phyloP scores from a whole-genome alignment of 2,113 vertebrate genomes.

The Daubentonia madagascariensis region DNA sequence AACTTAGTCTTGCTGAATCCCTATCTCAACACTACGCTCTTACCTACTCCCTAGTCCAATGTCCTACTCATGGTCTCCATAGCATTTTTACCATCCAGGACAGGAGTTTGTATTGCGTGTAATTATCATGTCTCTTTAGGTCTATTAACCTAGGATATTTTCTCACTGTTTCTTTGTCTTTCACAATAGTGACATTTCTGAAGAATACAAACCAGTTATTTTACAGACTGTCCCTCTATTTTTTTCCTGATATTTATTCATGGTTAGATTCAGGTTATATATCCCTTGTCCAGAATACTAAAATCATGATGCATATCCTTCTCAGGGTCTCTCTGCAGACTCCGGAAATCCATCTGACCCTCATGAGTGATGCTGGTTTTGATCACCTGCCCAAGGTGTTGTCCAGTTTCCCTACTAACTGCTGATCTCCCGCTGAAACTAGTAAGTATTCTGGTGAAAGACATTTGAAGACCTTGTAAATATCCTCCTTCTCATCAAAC shows the following conservation, averaged over 20 bases:
- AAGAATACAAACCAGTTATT: neutral
- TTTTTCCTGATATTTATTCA: neutral
- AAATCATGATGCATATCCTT: neutral
- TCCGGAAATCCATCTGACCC: neutral
- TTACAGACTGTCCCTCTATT: neutral
- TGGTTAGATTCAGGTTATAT: neutral
- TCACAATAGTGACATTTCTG: neutral
- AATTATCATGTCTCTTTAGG: neutral
- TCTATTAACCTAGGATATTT: too few relatives aligned
- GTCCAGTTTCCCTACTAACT: neutral
- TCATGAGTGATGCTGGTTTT: neutral
- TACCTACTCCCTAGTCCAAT: neutral
- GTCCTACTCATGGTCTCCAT: accelerated
- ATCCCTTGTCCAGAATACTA: neutral
- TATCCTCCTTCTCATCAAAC: neutral
- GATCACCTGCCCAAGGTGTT: neutral
- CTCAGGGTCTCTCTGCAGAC: neutral
- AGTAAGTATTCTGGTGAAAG: neutral
- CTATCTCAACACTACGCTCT: neutral
- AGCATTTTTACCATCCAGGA: accelerated
- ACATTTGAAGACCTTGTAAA: neutral
- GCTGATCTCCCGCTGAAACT: neutral
- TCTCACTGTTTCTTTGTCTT: neutral
- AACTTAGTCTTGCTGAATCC: too few relatives aligned
- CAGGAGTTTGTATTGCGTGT: neutral